Evolutionary conservation across 2,113 vertebrate genomes (phyloP), one percentile per base, ranked within the genome.

Genomic region (Lophochroa leadbeateri): DNA sequence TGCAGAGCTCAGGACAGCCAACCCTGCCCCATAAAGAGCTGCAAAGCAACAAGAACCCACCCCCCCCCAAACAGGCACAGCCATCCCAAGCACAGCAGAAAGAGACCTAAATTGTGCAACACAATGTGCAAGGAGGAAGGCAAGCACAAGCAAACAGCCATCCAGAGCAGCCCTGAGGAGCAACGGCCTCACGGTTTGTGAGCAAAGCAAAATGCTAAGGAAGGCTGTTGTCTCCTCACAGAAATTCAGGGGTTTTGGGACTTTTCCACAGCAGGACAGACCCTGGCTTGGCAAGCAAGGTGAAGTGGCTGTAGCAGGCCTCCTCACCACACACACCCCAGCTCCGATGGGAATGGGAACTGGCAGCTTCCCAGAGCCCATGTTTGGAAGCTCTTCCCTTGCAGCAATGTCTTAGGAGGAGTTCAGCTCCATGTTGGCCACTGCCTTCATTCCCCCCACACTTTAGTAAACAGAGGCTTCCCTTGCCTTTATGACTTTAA

Each of bases 111-210:
- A 0, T 9, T 13, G 55, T 20, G 41, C 33, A 52, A 44, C 10
- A 9, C 46, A 17, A 1, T 1, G 8, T 2, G 2, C 33, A 24
- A 5, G 78, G 6, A 63, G 12, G 3, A 33, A 17, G 9, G 35
- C 11, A 58, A 16, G 16, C 4, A 1, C 13, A 21, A 53, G 25
- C n/a, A 33, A 7, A 10, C 2, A 8, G 33, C 20, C 43, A 15
- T 0, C 35, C 39, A 33, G 28, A 52, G 74, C n/a, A 81, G 82
- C 31, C 58, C 58, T 4, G 7, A 20, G 50, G 20, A 49, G 24
- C 0, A 1, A 49, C 23, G 33, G 57, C 35, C 57, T 35, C 33
- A 58, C 3, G 3, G 33, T 24, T 13, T 58, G 57, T 35, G 39
- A 64, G 19, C 39, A 19, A 13, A 64, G 71, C n/a, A 12, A 21